Base-by-base conservation (phyloP, 2,888 invertebrate species). In the Spilarctia lutea region DNA sequence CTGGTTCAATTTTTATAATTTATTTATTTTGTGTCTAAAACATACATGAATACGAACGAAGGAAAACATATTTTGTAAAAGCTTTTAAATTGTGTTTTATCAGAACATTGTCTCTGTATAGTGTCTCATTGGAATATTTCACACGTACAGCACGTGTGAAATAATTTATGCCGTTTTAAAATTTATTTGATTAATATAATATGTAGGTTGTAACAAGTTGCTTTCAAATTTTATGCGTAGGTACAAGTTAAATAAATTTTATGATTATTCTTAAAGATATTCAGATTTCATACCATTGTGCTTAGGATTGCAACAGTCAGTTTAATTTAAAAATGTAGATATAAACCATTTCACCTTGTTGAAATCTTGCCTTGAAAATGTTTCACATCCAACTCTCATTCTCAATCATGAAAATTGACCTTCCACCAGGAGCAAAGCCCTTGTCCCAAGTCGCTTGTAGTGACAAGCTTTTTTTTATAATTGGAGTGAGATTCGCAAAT, bases 401-500 rank as follows among this genome's bases (percentile, higher is more conserved):
- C 87, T 87, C 88, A 85, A 91, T 91, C 88, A 88, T 79, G 84
- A 83, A 81, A 87, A 89, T 89, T 87, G 86, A 86, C 88, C 84
- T 81, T 86, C 86, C 85, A 85, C 87, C 84, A 88, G 83, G 81
- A 86, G 85, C 83, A 83, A 87, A 87, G 85, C 87, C 85, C 87
- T 87, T 82, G 84, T 88, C 89, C 88, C 88, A 85, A 89, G 90
- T 88, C 88, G 85, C 88, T 90, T 91, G 90, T 91, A 92, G 91
- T 91, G 91, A 93, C 91, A 92, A 91, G 89, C 91, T 85, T 90
- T 94, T 90, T 94, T 93, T 92, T 91, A 92, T 94, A 94, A 94
- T 94, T 94, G 92, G 90, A 89, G 89, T 86, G 91, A 93, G 92
- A 94, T 93, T 94, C 91, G 89, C 92, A 94, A 95, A 95, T 94